Conservation (phyloP, 2,888 invertebrate species). For the Coelinius sp. region DNA sequence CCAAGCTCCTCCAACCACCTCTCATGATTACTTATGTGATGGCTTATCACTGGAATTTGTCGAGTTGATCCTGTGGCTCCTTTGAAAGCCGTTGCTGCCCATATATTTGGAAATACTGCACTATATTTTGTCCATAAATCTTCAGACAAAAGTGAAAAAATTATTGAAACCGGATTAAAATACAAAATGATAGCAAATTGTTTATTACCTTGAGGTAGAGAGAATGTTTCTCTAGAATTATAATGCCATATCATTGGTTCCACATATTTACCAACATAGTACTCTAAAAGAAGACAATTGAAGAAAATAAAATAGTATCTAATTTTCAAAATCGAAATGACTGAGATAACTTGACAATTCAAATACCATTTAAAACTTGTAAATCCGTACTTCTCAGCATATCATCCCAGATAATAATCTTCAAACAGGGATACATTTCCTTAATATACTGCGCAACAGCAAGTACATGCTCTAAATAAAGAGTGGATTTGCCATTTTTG, state of each 20-base stretch:
- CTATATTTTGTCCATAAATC: conserved; percentile 79
- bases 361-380: conserved; percentile 74
- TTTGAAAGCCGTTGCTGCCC: conserved; percentile 89
- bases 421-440: conserved; percentile 76
- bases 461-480: conserved; percentile 80
- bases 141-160: not conserved
- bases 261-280: conserved; percentile 75
- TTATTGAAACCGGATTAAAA: no score
- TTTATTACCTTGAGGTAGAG: conserved; percentile 67
- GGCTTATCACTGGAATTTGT: conserved; percentile 78
- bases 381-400: conserved; percentile 80
- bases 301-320: conserved; percentile 4
- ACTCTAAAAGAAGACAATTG: conserved; percentile 71
- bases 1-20: conserved; percentile 78
- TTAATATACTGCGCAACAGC: conserved; percentile 76
- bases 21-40: conserved; percentile 84
- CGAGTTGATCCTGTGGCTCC: conserved; percentile 86
- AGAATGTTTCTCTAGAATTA: conserved; percentile 74
- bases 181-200: not conserved
- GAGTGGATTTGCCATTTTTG: conserved; percentile 73
- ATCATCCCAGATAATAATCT: conserved; percentile 89
- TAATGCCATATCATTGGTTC: conserved; percentile 83
- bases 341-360: no score
- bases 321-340: no score
- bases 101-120: conserved; percentile 78